These are phyloP conservation scores for Tetramorium bicarinatum DNA, from an alignment of 2,888 invertebrate species.

Conservation along the genomic window DNA sequence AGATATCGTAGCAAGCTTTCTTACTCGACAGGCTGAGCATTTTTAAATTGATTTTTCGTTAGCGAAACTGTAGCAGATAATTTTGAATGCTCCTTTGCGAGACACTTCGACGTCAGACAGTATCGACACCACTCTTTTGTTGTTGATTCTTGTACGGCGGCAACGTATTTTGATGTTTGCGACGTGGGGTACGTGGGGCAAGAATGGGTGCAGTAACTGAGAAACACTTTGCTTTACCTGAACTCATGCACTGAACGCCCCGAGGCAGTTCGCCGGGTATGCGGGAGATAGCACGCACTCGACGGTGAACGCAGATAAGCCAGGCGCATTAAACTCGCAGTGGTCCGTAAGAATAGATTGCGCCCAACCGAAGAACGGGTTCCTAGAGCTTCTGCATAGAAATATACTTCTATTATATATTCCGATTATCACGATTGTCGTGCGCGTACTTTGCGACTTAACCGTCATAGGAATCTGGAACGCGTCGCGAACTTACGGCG, in stretches of 20 bases:
- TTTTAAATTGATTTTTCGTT: neutral
- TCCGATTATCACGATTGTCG: neutral
- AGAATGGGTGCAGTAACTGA: neutral
- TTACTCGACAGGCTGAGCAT: neutral
- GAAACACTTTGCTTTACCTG: constrained; percentile 22
- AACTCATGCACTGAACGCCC: neutral
- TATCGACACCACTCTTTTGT: neutral
- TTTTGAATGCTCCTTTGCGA: neutral
- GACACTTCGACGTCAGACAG: neutral
- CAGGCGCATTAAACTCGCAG: constrained; percentile 36
- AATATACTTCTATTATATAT: neutral
- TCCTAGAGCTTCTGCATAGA: constrained; percentile 2
- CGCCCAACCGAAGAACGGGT: neutral
- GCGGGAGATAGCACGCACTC: constrained; percentile 38
- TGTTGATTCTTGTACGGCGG: neutral
- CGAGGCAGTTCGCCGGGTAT: constrained; percentile 6
- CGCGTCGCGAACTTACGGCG: neutral
- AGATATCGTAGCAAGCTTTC: neutral
- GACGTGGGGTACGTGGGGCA: neutral
- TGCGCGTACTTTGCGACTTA: neutral
- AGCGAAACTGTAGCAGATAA: neutral
- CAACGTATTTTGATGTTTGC: neutral
- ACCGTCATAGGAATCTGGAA: neutral
- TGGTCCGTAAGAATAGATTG: constrained; percentile 52
- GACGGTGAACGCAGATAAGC: constrained; percentile 41